Evolutionary conservation across 1,140 invertebrate species (phyloP).

Genomic region (Aporrectodea caliginosa): DNA sequence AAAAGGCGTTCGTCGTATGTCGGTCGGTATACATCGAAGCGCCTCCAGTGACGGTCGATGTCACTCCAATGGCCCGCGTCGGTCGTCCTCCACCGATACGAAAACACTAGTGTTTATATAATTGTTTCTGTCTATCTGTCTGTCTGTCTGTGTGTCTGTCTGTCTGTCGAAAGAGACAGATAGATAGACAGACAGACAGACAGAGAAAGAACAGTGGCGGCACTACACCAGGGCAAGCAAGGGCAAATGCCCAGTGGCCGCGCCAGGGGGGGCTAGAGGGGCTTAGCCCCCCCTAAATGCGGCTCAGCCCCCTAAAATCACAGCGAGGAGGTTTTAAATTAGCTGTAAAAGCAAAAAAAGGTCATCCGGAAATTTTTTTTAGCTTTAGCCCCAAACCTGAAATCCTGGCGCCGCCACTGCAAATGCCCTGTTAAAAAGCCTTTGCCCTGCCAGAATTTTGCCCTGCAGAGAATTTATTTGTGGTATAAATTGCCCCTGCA

Average conservation of each 20-base stretch:
- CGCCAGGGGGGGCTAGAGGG: too few species aligned
- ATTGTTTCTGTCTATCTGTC: neutral
- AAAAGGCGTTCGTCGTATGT: neutral
- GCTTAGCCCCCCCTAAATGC: neutral
- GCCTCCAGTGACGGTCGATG: neutral
- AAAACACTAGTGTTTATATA: too few species aligned
- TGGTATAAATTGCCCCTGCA: too few species aligned
- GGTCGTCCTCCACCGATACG: too few species aligned
- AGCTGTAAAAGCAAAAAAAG: too few species aligned
- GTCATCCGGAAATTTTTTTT: too few species aligned
- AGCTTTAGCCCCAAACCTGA: too few species aligned
- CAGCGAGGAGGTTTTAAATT: neutral
- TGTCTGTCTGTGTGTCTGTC: neutral
- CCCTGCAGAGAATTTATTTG: too few species aligned
- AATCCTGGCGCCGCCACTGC: too few species aligned
- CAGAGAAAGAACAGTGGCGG: neutral
- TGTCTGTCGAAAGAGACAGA: neutral
- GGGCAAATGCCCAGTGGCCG: neutral
- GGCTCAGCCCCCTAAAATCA: neutral
- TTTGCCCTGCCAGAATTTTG: too few species aligned
- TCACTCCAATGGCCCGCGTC: neutral
- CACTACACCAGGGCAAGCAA: neutral
- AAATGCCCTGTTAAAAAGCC: too few species aligned
- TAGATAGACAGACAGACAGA: neutral
- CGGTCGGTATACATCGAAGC: neutral